phyloP scores from a whole-genome alignment of 2,113 vertebrate species.

The Campylorhamphus procurvoides region DNA sequence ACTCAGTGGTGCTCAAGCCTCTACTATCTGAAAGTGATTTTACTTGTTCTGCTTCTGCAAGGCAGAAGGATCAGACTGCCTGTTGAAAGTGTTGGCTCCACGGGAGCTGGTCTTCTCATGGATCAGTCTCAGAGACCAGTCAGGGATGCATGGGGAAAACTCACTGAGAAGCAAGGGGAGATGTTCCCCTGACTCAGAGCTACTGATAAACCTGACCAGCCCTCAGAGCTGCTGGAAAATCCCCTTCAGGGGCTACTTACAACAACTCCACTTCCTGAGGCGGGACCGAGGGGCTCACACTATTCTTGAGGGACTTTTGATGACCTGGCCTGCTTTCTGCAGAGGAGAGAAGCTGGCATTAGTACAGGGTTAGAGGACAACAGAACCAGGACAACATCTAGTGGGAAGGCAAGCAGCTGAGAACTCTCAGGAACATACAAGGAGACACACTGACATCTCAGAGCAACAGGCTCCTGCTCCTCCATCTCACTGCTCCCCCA shows the following conservation, averaged over 20 bases:
- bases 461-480: not conserved
- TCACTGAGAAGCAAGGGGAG: not conserved
- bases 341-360: conserved; percentile 71
- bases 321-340: conserved; percentile 77
- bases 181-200: not conserved
- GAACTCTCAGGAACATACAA: not conserved
- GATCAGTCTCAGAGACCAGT: not conserved
- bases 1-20: not conserved
- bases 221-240: conserved; percentile 31
- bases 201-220: not conserved
- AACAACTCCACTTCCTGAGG: conserved; percentile 72
- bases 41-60: not conserved
- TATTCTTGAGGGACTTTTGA: conserved; percentile 79
- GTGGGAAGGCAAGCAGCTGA: not conserved
- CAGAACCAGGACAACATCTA: not conserved
- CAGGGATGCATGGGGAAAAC: not conserved
- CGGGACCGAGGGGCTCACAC: conserved; percentile 77
- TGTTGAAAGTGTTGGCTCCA: not conserved
- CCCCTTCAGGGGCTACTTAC: conserved; percentile 46
- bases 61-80: not conserved
- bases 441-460: not conserved
- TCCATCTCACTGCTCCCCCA: not conserved
- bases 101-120: not conserved
- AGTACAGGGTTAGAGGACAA: conserved; percentile 57
- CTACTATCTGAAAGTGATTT: not conserved